Evolutionary conservation across 2,888 invertebrate species (phyloP), one percentile per base, ranked within the genome.

Genomic region (Suillia variegata): DNA sequence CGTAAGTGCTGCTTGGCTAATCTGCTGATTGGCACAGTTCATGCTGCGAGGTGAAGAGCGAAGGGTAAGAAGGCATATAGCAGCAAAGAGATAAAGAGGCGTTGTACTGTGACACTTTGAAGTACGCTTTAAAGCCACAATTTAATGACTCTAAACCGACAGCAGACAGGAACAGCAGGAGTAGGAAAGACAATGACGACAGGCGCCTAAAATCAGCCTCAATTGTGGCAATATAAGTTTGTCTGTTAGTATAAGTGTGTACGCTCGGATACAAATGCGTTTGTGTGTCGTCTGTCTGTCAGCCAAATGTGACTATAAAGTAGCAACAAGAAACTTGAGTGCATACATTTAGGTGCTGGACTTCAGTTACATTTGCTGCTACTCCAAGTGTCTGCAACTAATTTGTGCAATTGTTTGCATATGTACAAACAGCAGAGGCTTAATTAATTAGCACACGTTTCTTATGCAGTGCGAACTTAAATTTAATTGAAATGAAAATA

Each of bases 241-340:
- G 12, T 31, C 31, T 31, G 31, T 12, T 8, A 8, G 31, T 12
- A 8, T 31, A 31, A 31, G 6, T 31, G 12, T 8, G 31, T 5
- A 31, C 31, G 12, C 31, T 31, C n/a, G n/a, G n/a, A n/a, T n/a
- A n/a, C n/a, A n/a, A n/a, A n/a, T n/a, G 26, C 10, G 26, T 26
- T 5, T 26, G 26, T 26, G 10, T 38, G 38, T 38, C 5, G 38
- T 8, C 12, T 13, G 38, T 13, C 38, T 38, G 6, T 8, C 38
- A 38, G 38, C 34, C 52, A 71, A 74, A 73, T 70, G 72, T 70
- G 71, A 70, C 75, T 70, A 65, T 62, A 62, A 69, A 71, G 63
- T 71, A 69, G 34, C 52, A 52, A 52, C 34, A 52, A 50, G 17
- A n/a, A 5, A n/a, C 38, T 38, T n/a, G n/a, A 38, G 13, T 38